These are phyloP conservation scores for Tamandua tetradactyla DNA, from an alignment of 2,797 vertebrate genomes.

Conservation along the genomic window DNA sequence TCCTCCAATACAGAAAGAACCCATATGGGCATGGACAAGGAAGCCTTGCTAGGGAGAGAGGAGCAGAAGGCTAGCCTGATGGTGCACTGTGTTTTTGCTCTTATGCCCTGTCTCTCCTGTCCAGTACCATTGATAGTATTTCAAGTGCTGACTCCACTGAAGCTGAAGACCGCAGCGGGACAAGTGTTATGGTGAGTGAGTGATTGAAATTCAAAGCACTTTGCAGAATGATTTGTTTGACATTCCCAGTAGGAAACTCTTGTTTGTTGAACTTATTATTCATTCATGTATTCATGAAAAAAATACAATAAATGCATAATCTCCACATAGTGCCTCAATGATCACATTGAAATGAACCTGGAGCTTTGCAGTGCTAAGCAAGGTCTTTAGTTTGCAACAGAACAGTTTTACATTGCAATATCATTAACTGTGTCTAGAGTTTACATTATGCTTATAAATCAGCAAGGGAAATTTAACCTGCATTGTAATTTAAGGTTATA, in stretches of 20 bases:
- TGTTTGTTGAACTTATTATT: slow-evolving; percentile 87
- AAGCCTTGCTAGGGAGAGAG: background rate
- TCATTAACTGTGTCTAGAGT: slow-evolving; percentile 84
- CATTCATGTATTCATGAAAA: slow-evolving; percentile 88
- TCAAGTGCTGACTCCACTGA: slow-evolving; percentile 78
- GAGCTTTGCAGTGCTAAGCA: slow-evolving; percentile 83
- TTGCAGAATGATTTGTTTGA: slow-evolving; percentile 85
- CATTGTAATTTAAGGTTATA: slow-evolving; percentile 83
- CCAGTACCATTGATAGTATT: slow-evolving; percentile 34
- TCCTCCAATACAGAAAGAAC: background rate
- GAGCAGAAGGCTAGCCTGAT: background rate
- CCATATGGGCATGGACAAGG: background rate
- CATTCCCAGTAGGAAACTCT: slow-evolving; percentile 83
- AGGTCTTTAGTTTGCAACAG: slow-evolving; percentile 84
- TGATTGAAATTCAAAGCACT: slow-evolving; percentile 85
- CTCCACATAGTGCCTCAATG: slow-evolving; percentile 83
- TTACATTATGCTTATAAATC: slow-evolving; percentile 86
- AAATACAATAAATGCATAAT: slow-evolving; percentile 87
- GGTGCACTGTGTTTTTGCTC: background rate
- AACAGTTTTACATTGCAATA: slow-evolving; percentile 84
- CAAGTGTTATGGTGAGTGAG: slow-evolving; percentile 77
- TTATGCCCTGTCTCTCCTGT: background rate
- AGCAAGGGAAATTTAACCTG: slow-evolving; percentile 85
- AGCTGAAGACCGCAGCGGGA: slow-evolving; percentile 65
- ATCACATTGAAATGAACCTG: slow-evolving; percentile 85